Base-by-base conservation (phyloP, 2,888 invertebrate species). In the Acanthosepion lycidas region DNA sequence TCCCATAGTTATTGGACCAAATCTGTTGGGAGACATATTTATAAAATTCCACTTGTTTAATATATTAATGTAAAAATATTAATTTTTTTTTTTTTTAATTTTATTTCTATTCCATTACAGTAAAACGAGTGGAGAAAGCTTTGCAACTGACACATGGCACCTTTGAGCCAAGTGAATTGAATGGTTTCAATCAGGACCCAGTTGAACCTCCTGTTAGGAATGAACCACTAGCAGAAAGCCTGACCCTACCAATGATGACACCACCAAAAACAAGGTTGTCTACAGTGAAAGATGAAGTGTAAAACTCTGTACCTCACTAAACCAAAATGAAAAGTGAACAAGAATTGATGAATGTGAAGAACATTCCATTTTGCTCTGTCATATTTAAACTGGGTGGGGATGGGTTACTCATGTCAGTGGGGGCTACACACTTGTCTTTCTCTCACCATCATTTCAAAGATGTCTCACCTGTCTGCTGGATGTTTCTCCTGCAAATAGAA, bases 341-440 rank as follows among this genome's bases (percentile, higher is more conserved):
- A 93, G n/a, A 93, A 49, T 93, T 18, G 53, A 93, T 53, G 49
- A 51, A 93, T 53, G 49, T 23, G 51, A 93, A 93, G 20, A 49
- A 93, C 93, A 93, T 93, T 93, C 93, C 93, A 93, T 53, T 93
- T 48, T 53, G n/a, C 48, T 93, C 53, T 33, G 15, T 78, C 23
- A 78, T 64, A 28, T 78, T 78, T 78, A 78, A 78, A 28, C 59
- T 23, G n/a, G n/a, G 78, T 9, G n/a, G 78, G 28, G 78, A 9
- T 15, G n/a, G n/a, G 78, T 6, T 78, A 78, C 15, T 78, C 78
- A 78, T 78, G 78, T 78, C n/a, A 78, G 78, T 78, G 78, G 78
- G 78, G 0, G n/a, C 5, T n/a, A n/a, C 9, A 33, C 12, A 33
- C 15, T 12, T 18, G 3, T 33, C n/a, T 9, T n/a, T 28, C 28